Base-by-base conservation (phyloP, 2,888 invertebrate genomes). In the Camptogramma bilineatum region DNA sequence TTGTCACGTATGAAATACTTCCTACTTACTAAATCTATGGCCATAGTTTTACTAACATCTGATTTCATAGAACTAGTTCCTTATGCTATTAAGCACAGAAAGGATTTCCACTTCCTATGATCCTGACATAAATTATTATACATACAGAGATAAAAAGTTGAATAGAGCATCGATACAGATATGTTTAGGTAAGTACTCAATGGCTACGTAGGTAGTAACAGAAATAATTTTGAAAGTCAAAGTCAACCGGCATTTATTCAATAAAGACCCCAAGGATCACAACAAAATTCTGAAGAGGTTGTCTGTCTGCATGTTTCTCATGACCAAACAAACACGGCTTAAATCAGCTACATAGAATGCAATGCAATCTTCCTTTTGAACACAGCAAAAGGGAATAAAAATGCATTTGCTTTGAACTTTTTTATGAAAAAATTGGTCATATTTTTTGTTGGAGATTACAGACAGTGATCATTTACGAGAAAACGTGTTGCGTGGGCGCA, bases 51-150 rank as follows among this genome's bases (percentile, higher is more conserved):
- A n/a, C n/a, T n/a, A n/a, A n/a, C n/a, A n/a, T n/a, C n/a, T 34
- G 10, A 34, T 39, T 13, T 39, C 4, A 39, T 39, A 39, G 10
- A 39, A 39, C 13, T 39, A 39, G 34, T 39, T 39, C 34, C 34
- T 39, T 39, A 2, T 13, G 34, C 28, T 28, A n/a, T n/a, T n/a
- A n/a, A 28, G 28, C 34, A 39, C 13, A 13, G 3, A 39, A 39
- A 63, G 64, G 64, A 64, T 64, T 59, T 64, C 64, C 64, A 55
- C 55, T 55, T 64, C 64, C 64, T 39, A 59, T 51, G 64, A 46
- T 64, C 58, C 51, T 59, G 57, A 55, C 66, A 58, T 42, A 44
- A 56, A 48, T 57, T 17, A 21, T 48, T 57, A 57, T 52, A n/a
- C n/a, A n/a, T n/a, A n/a, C n/a, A n/a, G n/a, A 39, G 46, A 57